Evolutionary conservation across 2,113 vertebrate genomes (phyloP), one percentile per base, ranked within the genome.

Genomic region (Apteryx owenii): DNA sequence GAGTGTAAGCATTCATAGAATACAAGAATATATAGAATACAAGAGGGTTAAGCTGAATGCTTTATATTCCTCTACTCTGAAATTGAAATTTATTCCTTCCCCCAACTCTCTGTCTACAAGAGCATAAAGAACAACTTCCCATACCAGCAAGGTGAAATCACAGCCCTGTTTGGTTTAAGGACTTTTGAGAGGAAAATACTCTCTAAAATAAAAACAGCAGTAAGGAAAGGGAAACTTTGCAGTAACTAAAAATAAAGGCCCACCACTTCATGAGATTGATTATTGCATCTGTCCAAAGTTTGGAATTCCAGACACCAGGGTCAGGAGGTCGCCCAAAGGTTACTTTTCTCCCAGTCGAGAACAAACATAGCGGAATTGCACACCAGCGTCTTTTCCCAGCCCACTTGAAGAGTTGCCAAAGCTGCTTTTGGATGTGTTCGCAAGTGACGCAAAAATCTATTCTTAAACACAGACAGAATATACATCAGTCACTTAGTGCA

Each of bases 191-290:
- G 93, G 82, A 97, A 97, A 96, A 96, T 84, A 82, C 73, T 89
- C 69, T 84, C 93, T 96, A 90, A 97, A 97, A 97, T 96, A 98
- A 97, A 98, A 95, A 92, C 95, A 93, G 53, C 91, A 97, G 72
- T 95, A 90, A 98, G 91, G 97, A 98, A 97, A 98, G 97, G 96
- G 97, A 98, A 98, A 97, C 95, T 98, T 96, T 83, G 92, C 91
- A 48, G 56, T 64, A 94, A 96, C 98, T 99, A 98, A 98, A 99
- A 99, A 99, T 99, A 98, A 97, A 97, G 88, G 62, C 83, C 42
- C 40, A 44, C 40, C 85, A 80, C 91, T 93, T 96, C 97, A 89
- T 56, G 83, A 98, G 97, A 97, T 85, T 97, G 98, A 96, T 95
- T 97, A 93, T 98, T 98, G 92, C 97, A 98, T 98, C 98, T 98